Evolutionary conservation across 2,113 vertebrate genomes (phyloP).

Genomic region (Pardalotus punctatus): DNA sequence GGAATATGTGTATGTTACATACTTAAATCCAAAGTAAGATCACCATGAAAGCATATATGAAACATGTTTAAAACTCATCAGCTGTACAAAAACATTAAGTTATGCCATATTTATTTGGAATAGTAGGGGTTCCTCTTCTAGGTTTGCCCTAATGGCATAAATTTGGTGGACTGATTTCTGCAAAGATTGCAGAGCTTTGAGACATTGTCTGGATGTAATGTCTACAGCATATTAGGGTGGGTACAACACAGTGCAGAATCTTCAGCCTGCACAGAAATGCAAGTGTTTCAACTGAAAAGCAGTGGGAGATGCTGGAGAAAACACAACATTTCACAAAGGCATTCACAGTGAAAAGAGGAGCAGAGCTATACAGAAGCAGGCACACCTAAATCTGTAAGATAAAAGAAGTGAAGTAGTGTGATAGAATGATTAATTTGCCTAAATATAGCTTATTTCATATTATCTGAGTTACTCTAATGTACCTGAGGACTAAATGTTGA

Average conservation of each 20-base stretch:
- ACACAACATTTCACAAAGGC: not conserved
- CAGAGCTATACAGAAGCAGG: not conserved
- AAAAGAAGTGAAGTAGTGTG: not conserved
- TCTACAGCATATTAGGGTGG: not conserved
- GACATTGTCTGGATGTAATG: not conserved
- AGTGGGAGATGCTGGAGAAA: not conserved
- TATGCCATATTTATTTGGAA: not conserved
- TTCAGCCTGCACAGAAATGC: not conserved
- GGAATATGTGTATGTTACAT: fast-evolving
- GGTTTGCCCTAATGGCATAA: not conserved
- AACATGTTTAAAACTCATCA: not conserved
- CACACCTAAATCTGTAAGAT: not conserved
- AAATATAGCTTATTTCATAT: not conserved
- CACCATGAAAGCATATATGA: not conserved
- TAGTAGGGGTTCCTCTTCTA: not conserved
- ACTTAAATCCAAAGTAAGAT: not conserved
- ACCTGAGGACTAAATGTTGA: not conserved
- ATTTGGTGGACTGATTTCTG: not conserved
- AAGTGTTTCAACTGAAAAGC: not conserved
- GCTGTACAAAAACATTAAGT: not conserved
- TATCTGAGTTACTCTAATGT: not conserved
- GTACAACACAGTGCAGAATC: not conserved
- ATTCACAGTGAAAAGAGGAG: not conserved
- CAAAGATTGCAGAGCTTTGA: not conserved
- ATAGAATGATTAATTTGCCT: not conserved